A percentile compares a stretch with the other conserved stretches of the same genome.
phyloP scores from a whole-genome alignment of 1,140 invertebrate genomes.

The Musca domestica region DNA sequence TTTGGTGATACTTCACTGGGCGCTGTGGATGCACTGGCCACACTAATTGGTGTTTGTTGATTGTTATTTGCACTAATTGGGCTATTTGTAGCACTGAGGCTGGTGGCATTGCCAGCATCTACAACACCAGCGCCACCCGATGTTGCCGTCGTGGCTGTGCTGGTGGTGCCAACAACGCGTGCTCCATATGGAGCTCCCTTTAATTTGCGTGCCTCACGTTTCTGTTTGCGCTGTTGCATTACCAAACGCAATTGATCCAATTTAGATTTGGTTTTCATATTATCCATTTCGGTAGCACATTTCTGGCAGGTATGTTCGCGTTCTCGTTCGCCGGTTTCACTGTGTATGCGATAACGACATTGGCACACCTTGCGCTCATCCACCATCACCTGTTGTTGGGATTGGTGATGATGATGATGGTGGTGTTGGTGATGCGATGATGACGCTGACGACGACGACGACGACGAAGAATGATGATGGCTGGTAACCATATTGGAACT shows the following conservation, averaged over 20 bases:
- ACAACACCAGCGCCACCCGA: neutral
- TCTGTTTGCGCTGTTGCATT: slow-evolving; percentile 82
- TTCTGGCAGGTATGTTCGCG: slow-evolving; percentile 45
- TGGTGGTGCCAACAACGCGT: slow-evolving; percentile 28
- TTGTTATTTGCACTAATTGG: neutral
- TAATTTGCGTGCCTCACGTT: slow-evolving; percentile 74
- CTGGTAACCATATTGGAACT: neutral
- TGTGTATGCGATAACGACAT: slow-evolving; percentile 39
- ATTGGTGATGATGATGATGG: slow-evolving; percentile 8
- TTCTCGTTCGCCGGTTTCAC: slow-evolving; percentile 30
- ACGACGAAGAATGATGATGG: neutral
- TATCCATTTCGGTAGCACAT: slow-evolving; percentile 64
- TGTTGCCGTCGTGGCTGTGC: slow-evolving; percentile 12
- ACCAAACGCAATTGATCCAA: slow-evolving; percentile 80
- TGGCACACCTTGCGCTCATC: slow-evolving; percentile 40
- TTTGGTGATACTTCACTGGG: slow-evolving; percentile 50
- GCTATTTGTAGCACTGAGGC: neutral
- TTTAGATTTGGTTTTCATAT: slow-evolving; percentile 79
- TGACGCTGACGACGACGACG: neutral
- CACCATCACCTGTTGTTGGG: slow-evolving; percentile 31
- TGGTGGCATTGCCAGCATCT: neutral
- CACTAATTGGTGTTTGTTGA: slow-evolving; percentile 14
- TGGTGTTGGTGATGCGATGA: slow-evolving; percentile 15
- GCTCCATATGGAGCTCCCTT: slow-evolving; percentile 70
- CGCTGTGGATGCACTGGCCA: slow-evolving; percentile 24